A percentile compares a stretch with the other conserved stretches of the same genome.
Evolutionary conservation across 2,888 invertebrate species (phyloP).

Genomic region (Matsumyia berberina): DNA sequence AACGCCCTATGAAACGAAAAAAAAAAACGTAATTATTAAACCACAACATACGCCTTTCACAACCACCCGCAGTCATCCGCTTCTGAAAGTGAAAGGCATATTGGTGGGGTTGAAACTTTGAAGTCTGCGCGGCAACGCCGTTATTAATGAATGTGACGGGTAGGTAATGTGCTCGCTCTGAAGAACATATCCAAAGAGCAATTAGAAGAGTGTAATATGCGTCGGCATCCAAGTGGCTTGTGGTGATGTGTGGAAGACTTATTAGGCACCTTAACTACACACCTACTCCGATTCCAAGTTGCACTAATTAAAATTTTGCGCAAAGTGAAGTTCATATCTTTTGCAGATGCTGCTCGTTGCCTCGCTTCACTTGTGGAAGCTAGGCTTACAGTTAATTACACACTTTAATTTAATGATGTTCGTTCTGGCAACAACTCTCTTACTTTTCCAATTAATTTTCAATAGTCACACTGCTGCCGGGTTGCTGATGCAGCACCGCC

Average conservation of each 20-base stretch:
- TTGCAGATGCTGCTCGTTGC: conserved; percentile 42
- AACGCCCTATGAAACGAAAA: conserved; percentile 5
- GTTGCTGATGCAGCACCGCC: background rate
- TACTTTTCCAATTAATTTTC: conserved; percentile 73
- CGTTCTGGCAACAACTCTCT: conserved; percentile 60
- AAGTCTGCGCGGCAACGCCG: conserved; percentile 1
- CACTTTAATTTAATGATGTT: conserved; percentile 70
- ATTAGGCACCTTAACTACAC: conserved; percentile 23
- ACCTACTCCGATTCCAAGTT: conserved; percentile 31
- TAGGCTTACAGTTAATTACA: conserved; percentile 73
- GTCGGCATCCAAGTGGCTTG: conserved; percentile 46
- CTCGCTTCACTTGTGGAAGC: conserved; percentile 28
- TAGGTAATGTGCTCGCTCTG: conserved; percentile 27
- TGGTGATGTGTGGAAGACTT: conserved; percentile 44
- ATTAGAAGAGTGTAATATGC: conserved; percentile 55
- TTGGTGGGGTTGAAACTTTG: background rate
- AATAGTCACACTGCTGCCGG: conserved; percentile 38
- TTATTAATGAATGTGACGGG: conserved; percentile 17
- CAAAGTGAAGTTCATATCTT: conserved; percentile 72
- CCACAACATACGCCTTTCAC: background rate
- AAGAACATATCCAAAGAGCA: conserved; percentile 44
- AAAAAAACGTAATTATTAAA: conserved; percentile 9
- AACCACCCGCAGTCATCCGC: background rate
- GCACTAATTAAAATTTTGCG: conserved; percentile 72
- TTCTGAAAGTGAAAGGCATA: conserved; percentile 22